phyloP scores from a whole-genome alignment of 2,113 vertebrate genomes.

The Tenrec ecaudatus region DNA sequence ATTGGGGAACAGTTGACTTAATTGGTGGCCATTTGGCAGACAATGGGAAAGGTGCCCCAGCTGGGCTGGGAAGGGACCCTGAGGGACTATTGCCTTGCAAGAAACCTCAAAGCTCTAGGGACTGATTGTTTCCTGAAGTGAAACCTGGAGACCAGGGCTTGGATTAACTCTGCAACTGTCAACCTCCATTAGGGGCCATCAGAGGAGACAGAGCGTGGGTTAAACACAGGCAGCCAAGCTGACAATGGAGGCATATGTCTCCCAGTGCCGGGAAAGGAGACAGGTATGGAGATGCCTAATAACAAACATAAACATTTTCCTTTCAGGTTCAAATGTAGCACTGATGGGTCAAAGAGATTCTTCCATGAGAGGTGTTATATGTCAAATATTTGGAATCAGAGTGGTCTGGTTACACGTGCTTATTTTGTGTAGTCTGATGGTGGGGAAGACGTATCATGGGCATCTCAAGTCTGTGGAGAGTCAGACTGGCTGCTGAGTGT shows the following conservation, averaged over 20 bases:
- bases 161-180: constrained; percentile 91
- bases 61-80: constrained; percentile 93
- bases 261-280: constrained; percentile 40
- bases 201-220: constrained; percentile 86
- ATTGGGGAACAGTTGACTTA: constrained; percentile 99
- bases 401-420: not conserved
- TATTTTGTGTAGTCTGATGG: constrained; percentile 1
- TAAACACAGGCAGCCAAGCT: constrained; percentile 87
- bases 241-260: constrained; percentile 84
- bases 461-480: constrained; percentile 33
- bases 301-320: constrained; percentile 63
- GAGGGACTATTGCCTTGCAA: constrained; percentile 96
- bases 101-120: constrained; percentile 92
- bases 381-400: constrained; percentile 62
- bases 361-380: rapidly evolving
- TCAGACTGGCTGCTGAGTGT: not conserved
- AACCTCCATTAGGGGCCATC: constrained; percentile 89
- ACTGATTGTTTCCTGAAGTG: constrained; percentile 96
- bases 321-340: constrained; percentile 77
- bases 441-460: not conserved
- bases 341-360: constrained; percentile 70
- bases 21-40: constrained; percentile 99
- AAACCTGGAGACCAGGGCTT: constrained; percentile 91
- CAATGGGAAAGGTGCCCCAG: constrained; percentile 94
- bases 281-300: constrained; percentile 67